phyloP scores from a whole-genome alignment of 2,113 vertebrate genomes.

The Paralichthys olivaceus region DNA sequence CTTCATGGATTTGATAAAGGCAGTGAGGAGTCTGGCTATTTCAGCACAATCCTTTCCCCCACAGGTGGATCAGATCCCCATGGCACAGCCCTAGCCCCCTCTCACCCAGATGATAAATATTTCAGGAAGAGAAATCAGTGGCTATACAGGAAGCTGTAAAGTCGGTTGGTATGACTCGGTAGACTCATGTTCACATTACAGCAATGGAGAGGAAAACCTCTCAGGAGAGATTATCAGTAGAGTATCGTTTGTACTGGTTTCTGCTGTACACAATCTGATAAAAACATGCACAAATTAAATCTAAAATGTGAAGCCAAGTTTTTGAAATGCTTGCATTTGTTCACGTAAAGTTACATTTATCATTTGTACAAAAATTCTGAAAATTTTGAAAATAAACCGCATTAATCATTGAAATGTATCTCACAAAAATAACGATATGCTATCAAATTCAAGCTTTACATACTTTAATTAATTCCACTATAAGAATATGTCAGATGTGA shows the following conservation, averaged over 20 bases:
- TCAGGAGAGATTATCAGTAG: slow-evolving; percentile 40
- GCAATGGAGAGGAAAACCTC: slow-evolving; percentile 23
- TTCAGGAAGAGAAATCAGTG: slow-evolving; percentile 69
- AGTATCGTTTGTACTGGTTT: slow-evolving; percentile 19
- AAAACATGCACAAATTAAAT: not conserved
- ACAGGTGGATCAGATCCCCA: slow-evolving; percentile 73
- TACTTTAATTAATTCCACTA: slow-evolving; percentile 5
- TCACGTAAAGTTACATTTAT: not conserved
- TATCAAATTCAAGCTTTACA: slow-evolving; percentile 23
- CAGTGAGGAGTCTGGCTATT: slow-evolving; percentile 62
- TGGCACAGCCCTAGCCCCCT: slow-evolving; percentile 65
- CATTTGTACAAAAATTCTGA: slow-evolving; percentile 8
- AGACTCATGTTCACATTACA: slow-evolving; percentile 61
- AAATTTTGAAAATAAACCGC: slow-evolving; percentile 2
- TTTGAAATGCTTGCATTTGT: not conserved
- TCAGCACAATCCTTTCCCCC: slow-evolving; percentile 69
- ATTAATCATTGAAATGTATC: slow-evolving; percentile 6
- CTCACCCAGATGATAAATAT: slow-evolving; percentile 74
- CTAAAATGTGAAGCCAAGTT: not conserved
- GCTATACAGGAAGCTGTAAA: slow-evolving; percentile 65
- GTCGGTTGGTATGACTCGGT: slow-evolving; percentile 46
- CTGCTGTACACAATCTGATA: not conserved
- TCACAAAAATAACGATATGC: not conserved
- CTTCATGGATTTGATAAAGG: slow-evolving; percentile 66
- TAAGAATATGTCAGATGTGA: slow-evolving; percentile 26